Conservation (phyloP, 2,888 invertebrate genomes). For the Tachina grossa region DNA sequence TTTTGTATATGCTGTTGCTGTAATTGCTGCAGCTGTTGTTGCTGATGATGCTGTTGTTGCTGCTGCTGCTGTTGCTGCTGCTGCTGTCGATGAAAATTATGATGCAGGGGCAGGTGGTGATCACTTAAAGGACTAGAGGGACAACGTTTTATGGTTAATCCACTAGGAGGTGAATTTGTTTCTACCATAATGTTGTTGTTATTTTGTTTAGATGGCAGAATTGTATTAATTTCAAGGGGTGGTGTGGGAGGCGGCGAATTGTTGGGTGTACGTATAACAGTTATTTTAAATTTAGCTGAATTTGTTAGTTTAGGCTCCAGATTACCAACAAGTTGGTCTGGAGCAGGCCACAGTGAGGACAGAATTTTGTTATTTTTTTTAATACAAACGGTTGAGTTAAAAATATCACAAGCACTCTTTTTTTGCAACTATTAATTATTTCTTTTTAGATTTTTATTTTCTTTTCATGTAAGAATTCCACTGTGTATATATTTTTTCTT, state of each 20-base stretch:
- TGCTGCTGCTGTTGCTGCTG: conserved; percentile 74
- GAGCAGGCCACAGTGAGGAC: conserved; percentile 83
- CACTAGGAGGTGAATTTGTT: conserved; percentile 77
- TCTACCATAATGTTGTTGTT: conserved; percentile 77
- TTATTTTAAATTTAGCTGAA: conserved; percentile 80
- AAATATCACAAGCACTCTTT: conserved; percentile 26
- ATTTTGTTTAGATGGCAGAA: conserved; percentile 33
- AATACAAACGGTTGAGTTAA: not conserved
- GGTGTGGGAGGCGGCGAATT: conserved; percentile 78
- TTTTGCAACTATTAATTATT: not conserved
- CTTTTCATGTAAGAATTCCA: not conserved
- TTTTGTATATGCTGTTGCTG: conserved; percentile 71
- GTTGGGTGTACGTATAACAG: conserved; percentile 80
- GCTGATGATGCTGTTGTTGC: conserved; percentile 68
- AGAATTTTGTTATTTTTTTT: conserved; percentile 79
- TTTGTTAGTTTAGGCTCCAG: conserved; percentile 77
- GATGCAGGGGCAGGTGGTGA: conserved; percentile 73
- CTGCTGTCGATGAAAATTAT: conserved; percentile 74
- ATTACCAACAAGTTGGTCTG: conserved; percentile 81
- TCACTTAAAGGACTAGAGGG: conserved; percentile 75
- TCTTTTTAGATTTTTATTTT: conserved; percentile 1
- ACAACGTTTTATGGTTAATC: conserved; percentile 79
- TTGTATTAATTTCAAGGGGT: conserved; percentile 61
- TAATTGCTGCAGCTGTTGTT: conserved; percentile 61
- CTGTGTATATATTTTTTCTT: not conserved